These are phyloP conservation scores for Temnothorax ravouxi DNA, from an alignment of 2,888 invertebrate genomes.

Conservation along the genomic window DNA sequence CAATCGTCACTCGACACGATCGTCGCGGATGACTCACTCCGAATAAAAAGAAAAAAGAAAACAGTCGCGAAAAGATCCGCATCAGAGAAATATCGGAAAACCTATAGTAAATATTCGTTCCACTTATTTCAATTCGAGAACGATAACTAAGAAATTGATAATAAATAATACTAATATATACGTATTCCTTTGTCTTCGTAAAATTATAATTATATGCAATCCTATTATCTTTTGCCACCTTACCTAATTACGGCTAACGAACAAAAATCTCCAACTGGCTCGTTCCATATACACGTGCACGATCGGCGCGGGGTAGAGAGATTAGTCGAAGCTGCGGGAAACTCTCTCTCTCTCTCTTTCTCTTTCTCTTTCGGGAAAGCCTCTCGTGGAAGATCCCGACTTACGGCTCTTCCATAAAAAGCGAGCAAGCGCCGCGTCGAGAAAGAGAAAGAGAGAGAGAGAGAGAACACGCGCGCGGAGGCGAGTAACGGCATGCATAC, in stretches of 20 bases:
- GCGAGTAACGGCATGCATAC: slow-evolving; percentile 81
- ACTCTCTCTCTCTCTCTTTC: slow-evolving; percentile 38
- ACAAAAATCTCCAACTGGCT: not conserved
- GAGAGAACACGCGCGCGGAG: slow-evolving; percentile 62
- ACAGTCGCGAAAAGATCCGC: not conserved
- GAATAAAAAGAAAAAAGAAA: not conserved
- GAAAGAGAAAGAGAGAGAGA: not conserved
- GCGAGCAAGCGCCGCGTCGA: slow-evolving; percentile 29
- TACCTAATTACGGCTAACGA: not conserved
- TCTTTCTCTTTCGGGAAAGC: slow-evolving; percentile 55
- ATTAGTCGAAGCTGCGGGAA: slow-evolving; percentile 62
- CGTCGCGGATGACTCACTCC: not conserved
- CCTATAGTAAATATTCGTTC: not conserved
- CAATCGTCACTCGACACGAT: slow-evolving; percentile 12
- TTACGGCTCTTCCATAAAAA: slow-evolving; percentile 60
- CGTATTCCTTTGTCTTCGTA: not conserved
- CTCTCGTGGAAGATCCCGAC: slow-evolving; percentile 74
- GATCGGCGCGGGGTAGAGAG: slow-evolving; percentile 41
- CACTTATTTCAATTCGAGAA: no score
- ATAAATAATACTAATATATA: not conserved
- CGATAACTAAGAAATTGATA: not conserved
- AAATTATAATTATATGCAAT: slow-evolving; percentile 10
- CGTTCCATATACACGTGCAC: not conserved
- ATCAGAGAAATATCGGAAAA: not conserved
- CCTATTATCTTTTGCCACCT: not conserved